Base-by-base conservation (phyloP, 2,113 vertebrate genomes). In the Onychostruthus taczanowskii region DNA sequence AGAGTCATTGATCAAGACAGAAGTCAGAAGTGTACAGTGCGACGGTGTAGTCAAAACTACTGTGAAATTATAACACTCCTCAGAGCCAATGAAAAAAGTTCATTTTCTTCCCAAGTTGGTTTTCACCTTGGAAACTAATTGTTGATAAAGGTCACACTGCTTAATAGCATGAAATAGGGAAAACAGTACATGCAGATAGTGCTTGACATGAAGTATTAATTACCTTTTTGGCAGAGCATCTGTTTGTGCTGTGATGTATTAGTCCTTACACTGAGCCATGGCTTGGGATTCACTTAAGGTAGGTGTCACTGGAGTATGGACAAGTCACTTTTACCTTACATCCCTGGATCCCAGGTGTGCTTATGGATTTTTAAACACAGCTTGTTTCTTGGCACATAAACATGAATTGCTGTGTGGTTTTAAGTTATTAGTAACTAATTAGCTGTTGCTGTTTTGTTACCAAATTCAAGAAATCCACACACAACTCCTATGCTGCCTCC, bases 281-380 rank as follows among this genome's bases (percentile, higher is more conserved):
- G 49, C 56, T 68, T 58, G 33, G 59, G 58, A 92, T 67, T 78
- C 64, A n/a, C 74, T 47, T 37, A 33, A 1, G 23, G 47, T 1
- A 31, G 7, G 23, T 58, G 24, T 28, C 49, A 75, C 16, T 5
- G 41, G 31, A 0, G 1, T 35, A 69, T 30, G 62, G 50, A 62
- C 33, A 89, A 90, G 35, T 30, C 58, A 43, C 83, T 88, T 74
- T 23, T 52, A 90, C 66, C 76, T 83, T 67, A 35, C 47, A 41
- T 64, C 80, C 74, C 61, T 53, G 28, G 37, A 76, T 58, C 43
- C 66, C 47, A 90, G 52, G 39, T 83, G 63, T 69, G 56, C 43
- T 78, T 58, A 93, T 30, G 50, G 84, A 81, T 96, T 98, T 97
- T 96, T 98, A 98, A 98, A 96, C 80, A 97, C 96, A 97, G 95